Percentiles rank a stretch among this genome's conserved stretches.
Conservation (phyloP, 2,797 vertebrate species). For the Dendrocincla fuliginosa region DNA sequence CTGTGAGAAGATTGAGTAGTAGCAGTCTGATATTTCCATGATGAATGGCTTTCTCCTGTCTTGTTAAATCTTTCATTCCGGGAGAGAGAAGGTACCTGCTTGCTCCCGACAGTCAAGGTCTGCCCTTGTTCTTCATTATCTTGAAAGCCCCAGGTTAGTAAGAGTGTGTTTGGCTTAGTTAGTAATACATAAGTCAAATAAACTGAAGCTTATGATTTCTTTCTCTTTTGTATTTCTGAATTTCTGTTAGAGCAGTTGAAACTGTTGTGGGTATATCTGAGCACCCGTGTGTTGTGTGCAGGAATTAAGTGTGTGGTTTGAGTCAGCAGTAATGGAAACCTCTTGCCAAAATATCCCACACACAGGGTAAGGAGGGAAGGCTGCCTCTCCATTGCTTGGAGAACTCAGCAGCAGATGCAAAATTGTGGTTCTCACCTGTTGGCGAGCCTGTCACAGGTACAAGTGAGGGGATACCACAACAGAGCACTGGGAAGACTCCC, state of each 20-base stretch:
- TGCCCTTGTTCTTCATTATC: background rate
- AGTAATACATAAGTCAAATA: background rate
- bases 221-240: background rate
- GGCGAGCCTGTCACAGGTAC: background rate
- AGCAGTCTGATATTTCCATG: background rate
- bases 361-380: rapidly evolving
- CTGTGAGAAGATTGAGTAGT: background rate
- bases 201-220: background rate
- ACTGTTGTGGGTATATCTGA: background rate
- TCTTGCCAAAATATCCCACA: background rate
- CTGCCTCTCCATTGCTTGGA: background rate
- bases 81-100: background rate
- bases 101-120: background rate
- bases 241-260: background rate
- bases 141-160: background rate
- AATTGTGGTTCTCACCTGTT: background rate
- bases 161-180: background rate
- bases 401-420: background rate
- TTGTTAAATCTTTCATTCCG: background rate
- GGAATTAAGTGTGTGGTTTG: background rate
- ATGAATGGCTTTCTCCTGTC: background rate
- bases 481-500: background rate
- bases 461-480: background rate
- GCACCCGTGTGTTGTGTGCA: background rate
- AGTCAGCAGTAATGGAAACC: background rate